Base-by-base conservation (phyloP, 2,113 vertebrate genomes). In the Lampris incognitus region DNA sequence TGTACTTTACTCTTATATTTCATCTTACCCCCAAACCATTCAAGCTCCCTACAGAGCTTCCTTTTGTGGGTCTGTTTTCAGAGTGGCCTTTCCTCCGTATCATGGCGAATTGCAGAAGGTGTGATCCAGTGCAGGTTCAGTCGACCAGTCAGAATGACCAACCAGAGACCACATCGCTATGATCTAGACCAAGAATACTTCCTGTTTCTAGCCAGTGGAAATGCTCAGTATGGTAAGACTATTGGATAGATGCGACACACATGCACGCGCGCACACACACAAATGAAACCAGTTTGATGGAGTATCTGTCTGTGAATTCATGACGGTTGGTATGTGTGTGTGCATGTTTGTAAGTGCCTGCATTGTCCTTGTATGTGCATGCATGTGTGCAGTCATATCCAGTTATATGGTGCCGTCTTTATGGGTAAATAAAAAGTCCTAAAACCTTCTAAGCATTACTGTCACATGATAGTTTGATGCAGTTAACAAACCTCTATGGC, bases 121-220 rank as follows among this genome's bases (percentile, higher is more conserved):
- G 1, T 90, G 8, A 90, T 96, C 67, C 96, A 97, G 1, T 97
- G 96, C 72, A 94, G 90, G 49, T 97, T 97, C 74, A 92, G 91
- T 73, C 95, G 76, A 90, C 92, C 70, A 2, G 55, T 79, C 76
- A 79, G 67, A 72, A 83, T 95, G 67, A 85, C 91, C 75, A 11
- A 60, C 52, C 81, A 72, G 63, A 82, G 81, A 13, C 78, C 89
- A 64, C 66, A 78, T 9, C 95, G 95, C 56, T 95, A 93, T 85
- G 87, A 92, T 74, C 87, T 97, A 75, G 87, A 96, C 79, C 70
- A 54, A 1, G 92, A 78, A 52, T 96, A 96, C 85, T 97, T 95
- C 72, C 92, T 97, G 85, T 97, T 97, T 82, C 24, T 97, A 55
- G 94, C 96, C 72, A 86, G 86, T 46, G 96, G 96, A 39, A 77